phyloP scores from a whole-genome alignment of 53 echinoderm and acorn worm genomes.

The Apostichopus leukothele region DNA sequence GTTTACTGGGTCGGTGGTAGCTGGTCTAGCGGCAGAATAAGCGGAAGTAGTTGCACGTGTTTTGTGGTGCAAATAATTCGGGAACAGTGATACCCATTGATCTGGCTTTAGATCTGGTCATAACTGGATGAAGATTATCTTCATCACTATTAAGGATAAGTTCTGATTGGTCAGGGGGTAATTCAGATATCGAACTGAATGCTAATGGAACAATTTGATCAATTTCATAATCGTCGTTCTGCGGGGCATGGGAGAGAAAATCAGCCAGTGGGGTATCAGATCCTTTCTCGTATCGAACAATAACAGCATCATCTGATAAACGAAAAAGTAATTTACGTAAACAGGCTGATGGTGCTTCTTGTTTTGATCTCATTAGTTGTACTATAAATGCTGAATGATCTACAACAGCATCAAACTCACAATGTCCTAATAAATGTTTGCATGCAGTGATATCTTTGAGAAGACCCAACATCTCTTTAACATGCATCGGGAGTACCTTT shows the following conservation, averaged over 20 bases:
- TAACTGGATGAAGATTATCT: no score
- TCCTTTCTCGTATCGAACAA: slow-evolving; percentile 28
- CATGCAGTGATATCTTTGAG: slow-evolving; percentile 16
- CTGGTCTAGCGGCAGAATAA: no score
- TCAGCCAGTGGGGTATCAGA: slow-evolving; percentile 19
- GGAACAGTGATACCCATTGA: no score
- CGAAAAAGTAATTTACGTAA: not conserved
- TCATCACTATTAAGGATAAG: no score
- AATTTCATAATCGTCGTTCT: not conserved
- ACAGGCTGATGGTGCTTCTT: slow-evolving; percentile 13
- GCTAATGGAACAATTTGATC: slow-evolving; percentile 26
- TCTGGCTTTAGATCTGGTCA: no score
- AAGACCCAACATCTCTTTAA: slow-evolving; percentile 9
- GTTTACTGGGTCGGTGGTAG: no score
- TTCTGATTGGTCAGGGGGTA: no score
- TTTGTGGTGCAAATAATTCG: no score
- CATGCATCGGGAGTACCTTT: slow-evolving; percentile 44
- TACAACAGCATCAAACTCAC: slow-evolving; percentile 46
- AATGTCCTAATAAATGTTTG: slow-evolving; percentile 34
- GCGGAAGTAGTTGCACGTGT: no score
- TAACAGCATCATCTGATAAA: slow-evolving; percentile 15
- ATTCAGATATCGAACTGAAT: not conserved
- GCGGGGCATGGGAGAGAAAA: slow-evolving; percentile 29
- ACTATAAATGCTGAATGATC: slow-evolving; percentile 28
- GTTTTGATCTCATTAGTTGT: slow-evolving; percentile 32